Conservation (phyloP, 2,888 invertebrate genomes). For the Hetaerina titia region DNA sequence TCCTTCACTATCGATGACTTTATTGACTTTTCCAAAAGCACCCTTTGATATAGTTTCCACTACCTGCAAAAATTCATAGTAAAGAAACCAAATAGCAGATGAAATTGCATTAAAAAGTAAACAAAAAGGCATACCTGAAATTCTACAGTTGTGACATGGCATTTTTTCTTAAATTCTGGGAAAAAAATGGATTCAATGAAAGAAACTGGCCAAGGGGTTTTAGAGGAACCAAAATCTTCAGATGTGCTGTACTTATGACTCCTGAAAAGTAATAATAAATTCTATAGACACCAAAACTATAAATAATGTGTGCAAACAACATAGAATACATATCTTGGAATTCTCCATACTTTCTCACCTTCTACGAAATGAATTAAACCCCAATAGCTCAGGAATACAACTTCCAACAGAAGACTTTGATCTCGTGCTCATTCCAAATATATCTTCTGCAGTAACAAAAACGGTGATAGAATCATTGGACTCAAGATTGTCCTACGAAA, state of each 20-base stretch:
- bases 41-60: conserved; percentile 90
- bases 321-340: too few relatives aligned
- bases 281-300: neutral
- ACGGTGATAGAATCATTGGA: neutral
- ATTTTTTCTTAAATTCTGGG: conserved; percentile 90
- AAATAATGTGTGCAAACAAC: neutral
- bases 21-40: conserved; percentile 93
- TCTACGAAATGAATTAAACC: conserved; percentile 38
- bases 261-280: neutral
- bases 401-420: conserved; percentile 39
- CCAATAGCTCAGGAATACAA: conserved; percentile 49
- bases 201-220: conserved; percentile 91
- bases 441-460: neutral
- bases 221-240: conserved; percentile 80
- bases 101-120: neutral
- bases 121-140: conserved; percentile 75
- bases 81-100: neutral
- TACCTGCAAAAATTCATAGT: conserved; percentile 77
- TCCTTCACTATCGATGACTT: conserved; percentile 84
- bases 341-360: neutral
- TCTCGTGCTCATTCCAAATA: conserved; percentile 46
- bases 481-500: neutral
- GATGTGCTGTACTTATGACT: conserved; percentile 72
- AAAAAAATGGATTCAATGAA: conserved; percentile 91
- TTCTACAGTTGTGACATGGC: conserved; percentile 80